phyloP scores from a whole-genome alignment of 2,797 vertebrate species.

The Numenius phaeopus region DNA sequence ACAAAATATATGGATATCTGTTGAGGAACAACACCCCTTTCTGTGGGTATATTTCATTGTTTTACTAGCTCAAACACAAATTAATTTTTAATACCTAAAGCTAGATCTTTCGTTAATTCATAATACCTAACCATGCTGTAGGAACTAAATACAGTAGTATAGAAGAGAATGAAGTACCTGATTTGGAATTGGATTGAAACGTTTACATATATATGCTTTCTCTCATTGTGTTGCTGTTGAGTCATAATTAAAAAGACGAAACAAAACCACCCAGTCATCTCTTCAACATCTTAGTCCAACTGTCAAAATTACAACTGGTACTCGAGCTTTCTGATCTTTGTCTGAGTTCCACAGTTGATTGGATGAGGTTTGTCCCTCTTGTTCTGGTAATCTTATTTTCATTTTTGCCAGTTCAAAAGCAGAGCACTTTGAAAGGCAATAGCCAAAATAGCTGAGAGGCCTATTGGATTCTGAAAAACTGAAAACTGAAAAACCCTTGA shows the following conservation, averaged over 20 bases:
- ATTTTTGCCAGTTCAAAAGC: not conserved
- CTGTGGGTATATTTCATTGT: not conserved
- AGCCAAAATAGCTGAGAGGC: not conserved
- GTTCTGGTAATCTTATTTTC: not conserved
- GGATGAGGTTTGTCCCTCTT: not conserved
- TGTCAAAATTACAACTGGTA: not conserved
- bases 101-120: not conserved
- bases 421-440: not conserved
- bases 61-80: not conserved
- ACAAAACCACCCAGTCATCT: not conserved
- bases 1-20: not conserved
- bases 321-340: not conserved
- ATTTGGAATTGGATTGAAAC: not conserved
- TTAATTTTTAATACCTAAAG: not conserved
- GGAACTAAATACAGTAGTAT: not conserved
- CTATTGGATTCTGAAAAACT: not conserved
- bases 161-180: not conserved
- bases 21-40: not conserved
- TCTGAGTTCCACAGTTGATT: not conserved
- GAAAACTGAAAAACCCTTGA: not conserved
- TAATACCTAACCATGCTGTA: not conserved
- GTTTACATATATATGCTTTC: not conserved
- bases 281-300: not conserved
- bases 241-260: not conserved
- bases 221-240: not conserved